Conservation (phyloP, 2,797 vertebrate genomes). For the Pangasius mekongensis region DNA sequence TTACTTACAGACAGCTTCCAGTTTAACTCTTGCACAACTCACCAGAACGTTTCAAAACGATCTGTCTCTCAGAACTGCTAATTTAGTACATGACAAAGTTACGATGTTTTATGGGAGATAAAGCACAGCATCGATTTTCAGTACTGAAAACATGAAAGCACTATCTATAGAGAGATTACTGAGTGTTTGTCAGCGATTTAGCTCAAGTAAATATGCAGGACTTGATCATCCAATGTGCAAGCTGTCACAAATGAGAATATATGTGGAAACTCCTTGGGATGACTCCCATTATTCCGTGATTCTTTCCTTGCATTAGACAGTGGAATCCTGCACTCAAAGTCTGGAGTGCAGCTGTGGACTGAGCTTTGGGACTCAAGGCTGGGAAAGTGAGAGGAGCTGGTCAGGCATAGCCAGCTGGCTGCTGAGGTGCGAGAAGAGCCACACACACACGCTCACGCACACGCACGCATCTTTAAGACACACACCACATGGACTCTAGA, state of each 20-base stretch:
- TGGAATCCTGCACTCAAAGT: conserved; percentile 43
- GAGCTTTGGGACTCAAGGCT: conserved; percentile 35
- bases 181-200: neutral
- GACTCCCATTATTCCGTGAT: conserved; percentile 1
- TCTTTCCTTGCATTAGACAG: conserved; percentile 33
- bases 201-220: neutral
- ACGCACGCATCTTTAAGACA: neutral
- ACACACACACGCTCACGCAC: conserved; percentile 23
- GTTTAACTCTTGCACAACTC: neutral
- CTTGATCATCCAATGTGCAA: neutral
- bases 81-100: neutral
- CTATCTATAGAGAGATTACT: neutral
- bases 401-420: conserved; percentile 49
- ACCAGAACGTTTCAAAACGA: neutral
- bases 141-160: neutral
- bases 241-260: neutral
- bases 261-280: neutral
- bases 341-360: conserved; percentile 52
- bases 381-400: conserved; percentile 50
- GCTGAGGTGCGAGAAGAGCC: conserved; percentile 9
- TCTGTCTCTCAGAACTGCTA: neutral
- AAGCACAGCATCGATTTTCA: neutral
- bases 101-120: neutral
- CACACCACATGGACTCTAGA: conserved; percentile 6
- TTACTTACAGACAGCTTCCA: neutral